phyloP scores from a whole-genome alignment of 2,113 vertebrate species.

The Tetrax tetrax region DNA sequence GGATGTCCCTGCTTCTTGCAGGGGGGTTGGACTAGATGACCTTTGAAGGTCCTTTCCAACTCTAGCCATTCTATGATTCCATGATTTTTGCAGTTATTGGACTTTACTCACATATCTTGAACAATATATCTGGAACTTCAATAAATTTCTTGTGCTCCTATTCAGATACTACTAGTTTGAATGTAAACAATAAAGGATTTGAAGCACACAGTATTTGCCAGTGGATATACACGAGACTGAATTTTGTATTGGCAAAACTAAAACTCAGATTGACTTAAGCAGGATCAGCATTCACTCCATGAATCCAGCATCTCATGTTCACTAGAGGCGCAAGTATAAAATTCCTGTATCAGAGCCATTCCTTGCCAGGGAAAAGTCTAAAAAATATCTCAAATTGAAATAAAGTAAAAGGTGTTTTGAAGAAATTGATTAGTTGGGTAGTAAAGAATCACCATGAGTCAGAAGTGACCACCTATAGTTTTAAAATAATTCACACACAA shows the following conservation, averaged over 20 bases:
- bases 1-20: no score
- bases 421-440: neutral
- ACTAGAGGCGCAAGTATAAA: neutral
- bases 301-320: neutral
- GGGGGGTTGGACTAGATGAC: no score
- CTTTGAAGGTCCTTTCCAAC: no score
- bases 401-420: neutral
- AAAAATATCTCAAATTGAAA: neutral
- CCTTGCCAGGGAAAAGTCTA: neutral
- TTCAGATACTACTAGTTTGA: neutral
- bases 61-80: no score
- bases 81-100: neutral
- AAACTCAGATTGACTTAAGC: neutral
- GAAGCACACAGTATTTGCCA: neutral
- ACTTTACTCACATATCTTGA: neutral
- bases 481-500: neutral
- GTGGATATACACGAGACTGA: neutral
- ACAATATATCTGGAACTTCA: neutral
- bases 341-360: neutral
- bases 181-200: neutral
- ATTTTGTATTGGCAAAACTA: neutral
- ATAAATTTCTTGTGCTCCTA: neutral
- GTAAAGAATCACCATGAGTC: neutral
- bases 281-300: neutral
- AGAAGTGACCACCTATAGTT: neutral